phyloP scores from a whole-genome alignment of 2,797 vertebrate genomes.

The Lemur catta region DNA sequence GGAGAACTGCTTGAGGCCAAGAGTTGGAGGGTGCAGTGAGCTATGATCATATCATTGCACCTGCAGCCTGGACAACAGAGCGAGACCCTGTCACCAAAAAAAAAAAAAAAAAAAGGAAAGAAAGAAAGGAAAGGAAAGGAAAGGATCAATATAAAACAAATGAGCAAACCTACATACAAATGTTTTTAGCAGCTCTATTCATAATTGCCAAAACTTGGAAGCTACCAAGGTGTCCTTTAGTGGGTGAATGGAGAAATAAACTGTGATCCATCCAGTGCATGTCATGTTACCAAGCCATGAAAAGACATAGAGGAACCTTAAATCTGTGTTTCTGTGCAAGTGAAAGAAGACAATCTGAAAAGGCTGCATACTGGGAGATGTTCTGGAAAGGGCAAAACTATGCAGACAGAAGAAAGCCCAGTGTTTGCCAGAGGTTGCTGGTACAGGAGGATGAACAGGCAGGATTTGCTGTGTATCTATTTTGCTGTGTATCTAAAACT shows the following conservation, averaged over 20 bases:
- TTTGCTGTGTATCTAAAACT: background rate
- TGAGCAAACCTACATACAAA: too few species aligned
- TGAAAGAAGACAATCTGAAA: background rate
- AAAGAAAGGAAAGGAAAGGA: too few species aligned
- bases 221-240: background rate
- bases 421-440: background rate
- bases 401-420: background rate
- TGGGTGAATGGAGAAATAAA: background rate
- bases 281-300: background rate
- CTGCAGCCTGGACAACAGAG: too few species aligned
- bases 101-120: too few species aligned
- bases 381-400: background rate
- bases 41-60: too few species aligned
- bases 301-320: background rate
- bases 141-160: too few species aligned
- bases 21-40: too few species aligned
- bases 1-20: too few species aligned
- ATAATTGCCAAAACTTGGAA: background rate
- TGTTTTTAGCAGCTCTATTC: background rate
- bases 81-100: too few species aligned
- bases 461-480: background rate
- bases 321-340: background rate
- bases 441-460: background rate
- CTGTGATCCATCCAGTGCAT: background rate
- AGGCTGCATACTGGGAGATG: background rate